These are phyloP conservation scores for Botia kubotai DNA, from an alignment of 2,797 vertebrate genomes.

Conservation along the genomic window DNA sequence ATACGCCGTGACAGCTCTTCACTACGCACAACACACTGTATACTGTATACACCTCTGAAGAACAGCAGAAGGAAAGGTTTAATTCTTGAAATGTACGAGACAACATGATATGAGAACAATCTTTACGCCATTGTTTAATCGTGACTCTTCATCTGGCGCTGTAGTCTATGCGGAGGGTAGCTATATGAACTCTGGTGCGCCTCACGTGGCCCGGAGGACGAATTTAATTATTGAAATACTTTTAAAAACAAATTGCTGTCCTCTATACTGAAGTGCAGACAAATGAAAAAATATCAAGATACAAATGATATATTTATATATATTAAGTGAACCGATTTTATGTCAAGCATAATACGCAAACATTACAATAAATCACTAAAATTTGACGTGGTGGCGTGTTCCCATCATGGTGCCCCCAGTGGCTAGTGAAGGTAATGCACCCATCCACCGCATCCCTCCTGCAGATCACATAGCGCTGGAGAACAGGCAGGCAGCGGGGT, in stretches of 20 bases:
- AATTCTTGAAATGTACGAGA: background rate
- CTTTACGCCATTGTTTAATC: background rate
- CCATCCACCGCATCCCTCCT: slow-evolving; percentile 13
- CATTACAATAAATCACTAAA: too few relatives aligned
- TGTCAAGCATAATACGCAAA: too few relatives aligned
- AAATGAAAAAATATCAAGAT: too few relatives aligned
- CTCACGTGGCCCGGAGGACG: background rate
- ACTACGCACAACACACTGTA: background rate
- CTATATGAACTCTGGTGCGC: background rate
- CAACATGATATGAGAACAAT: background rate
- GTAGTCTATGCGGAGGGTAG: background rate
- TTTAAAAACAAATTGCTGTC: background rate
- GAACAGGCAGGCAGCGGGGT: slow-evolving; percentile 2
- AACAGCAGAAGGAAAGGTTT: too few relatives aligned
- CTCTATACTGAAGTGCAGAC: too few relatives aligned
- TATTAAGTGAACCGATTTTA: too few relatives aligned
- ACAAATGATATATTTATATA: too few relatives aligned
- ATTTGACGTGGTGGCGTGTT: too few relatives aligned
- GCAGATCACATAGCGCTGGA: background rate
- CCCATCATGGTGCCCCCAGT: background rate
- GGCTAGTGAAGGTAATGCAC: background rate
- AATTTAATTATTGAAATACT: background rate
- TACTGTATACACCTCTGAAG: background rate
- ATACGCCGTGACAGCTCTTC: too few relatives aligned
- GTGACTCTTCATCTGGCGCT: background rate